Conservation (phyloP, 2,888 invertebrate species). For the Drosophila histrio region DNA sequence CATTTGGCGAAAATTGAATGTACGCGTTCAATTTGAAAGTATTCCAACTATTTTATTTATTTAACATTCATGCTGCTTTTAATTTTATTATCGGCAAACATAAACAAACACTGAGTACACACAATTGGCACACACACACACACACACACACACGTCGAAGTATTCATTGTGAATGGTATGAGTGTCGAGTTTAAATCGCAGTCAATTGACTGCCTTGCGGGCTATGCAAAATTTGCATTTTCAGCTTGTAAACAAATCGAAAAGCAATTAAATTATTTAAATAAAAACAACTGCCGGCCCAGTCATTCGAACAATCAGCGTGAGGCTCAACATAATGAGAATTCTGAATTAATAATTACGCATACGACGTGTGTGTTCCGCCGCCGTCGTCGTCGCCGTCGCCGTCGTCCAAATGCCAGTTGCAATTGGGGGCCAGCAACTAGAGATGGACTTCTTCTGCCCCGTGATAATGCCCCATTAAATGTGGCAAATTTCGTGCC, state of each 20-base stretch:
- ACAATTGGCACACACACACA: not conserved
- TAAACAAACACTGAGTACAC: too few relatives aligned
- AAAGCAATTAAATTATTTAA: constrained; percentile 79
- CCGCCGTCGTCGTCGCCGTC: too few relatives aligned
- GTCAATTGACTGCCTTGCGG: constrained; percentile 73
- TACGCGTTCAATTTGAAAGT: constrained; percentile 17
- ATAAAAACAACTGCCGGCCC: constrained; percentile 68
- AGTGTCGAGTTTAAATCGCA: constrained; percentile 60
- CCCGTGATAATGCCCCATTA: not conserved
- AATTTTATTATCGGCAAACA: constrained; percentile 60
- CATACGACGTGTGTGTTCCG: constrained; percentile 39
- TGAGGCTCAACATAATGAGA: constrained; percentile 66
- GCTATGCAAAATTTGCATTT: constrained; percentile 73
- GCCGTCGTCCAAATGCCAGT: not conserved
- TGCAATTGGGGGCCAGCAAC: not conserved
- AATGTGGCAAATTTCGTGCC: not conserved
- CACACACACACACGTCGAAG: constrained; percentile 7
- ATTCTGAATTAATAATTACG: constrained; percentile 72
- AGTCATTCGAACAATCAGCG: constrained; percentile 46
- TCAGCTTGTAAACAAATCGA: constrained; percentile 77
- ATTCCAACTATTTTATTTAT: constrained; percentile 36
- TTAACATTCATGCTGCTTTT: constrained; percentile 46
- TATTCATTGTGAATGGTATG: constrained; percentile 44
- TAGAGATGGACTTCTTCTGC: constrained; percentile 40
- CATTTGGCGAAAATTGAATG: constrained; percentile 3